Base-by-base conservation (phyloP, 2,113 vertebrate species). In the Stictonetta naevosa region DNA sequence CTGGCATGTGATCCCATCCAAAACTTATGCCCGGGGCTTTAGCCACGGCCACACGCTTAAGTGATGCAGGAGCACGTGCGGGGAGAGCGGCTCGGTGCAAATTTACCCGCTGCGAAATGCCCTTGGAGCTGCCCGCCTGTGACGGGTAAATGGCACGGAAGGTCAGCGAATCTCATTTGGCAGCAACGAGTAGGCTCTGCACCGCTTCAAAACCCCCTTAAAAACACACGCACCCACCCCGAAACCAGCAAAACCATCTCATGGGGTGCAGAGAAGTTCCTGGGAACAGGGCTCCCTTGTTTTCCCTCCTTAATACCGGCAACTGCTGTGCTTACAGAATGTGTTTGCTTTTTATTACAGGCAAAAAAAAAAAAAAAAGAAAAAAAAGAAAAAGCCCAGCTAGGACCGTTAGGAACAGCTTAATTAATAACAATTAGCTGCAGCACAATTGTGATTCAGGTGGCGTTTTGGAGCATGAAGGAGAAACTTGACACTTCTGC, bases 381-480 rank as follows among this genome's bases (percentile, higher is more conserved):
- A 94, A 55, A 96, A 73, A 50, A 25, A 26, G 77, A 38, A 68
- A 83, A 34, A 55, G 62, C n/a, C 55, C 71, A 58, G 71, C 75
- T 11, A 11, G 50, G 79, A 36, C 62, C 84, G 88, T 95, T 88
- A 97, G 91, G 92, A 97, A 97, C 79, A 83, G 94, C 97, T 98
- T 97, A 97, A 98, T 98, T 98, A 98, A 98, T 97, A 98, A 97
- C 97, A 97, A 98, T 97, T 98, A 97, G 93, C 96, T 23, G 36
- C 92, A 84, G 77, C 86, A 59, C 96, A 52, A 88, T 92, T 97
- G 97, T 79, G 86, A 97, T 97, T 97, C 97, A 93, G 97, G 95
- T 89, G 94, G 93, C 74, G 63, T 96, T 94, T 48, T 96, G 82
- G 62, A 98, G 97, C 98, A 98, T 98, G 98, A 98, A 98, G 98